Base-by-base conservation (phyloP, 2,797 vertebrate genomes). In the Amniataba percoides region DNA sequence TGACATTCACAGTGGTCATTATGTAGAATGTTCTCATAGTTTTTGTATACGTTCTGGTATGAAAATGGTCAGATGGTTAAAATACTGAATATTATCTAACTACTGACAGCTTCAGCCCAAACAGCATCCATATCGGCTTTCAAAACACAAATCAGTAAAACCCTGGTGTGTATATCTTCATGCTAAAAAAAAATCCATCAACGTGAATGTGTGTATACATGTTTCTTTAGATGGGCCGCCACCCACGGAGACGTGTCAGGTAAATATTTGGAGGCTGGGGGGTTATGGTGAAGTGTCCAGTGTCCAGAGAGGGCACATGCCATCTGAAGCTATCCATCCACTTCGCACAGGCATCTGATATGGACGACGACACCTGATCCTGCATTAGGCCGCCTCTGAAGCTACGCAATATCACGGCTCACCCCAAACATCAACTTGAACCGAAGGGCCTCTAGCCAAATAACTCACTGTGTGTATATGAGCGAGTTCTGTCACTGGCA, bases 161-260 rank as follows among this genome's bases (percentile, higher is more conserved):
- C 55, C 23, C 43, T n/a, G n/a, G 68, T 84, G 83, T 82, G 81
- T 86, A 80, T 86, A 67, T 81, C 81, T 76, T 48, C 16, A 60
- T 55, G 48, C 71, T 58, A 52, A 67, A 70, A 53, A 31, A 64
- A 74, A 82, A 85, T 88, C 77, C 88, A 90, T 87, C 86, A 91
- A 55, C 74, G 76, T 83, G 88, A 89, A 89, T 88, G 79, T 83
- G 84, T 91, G 83, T 90, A 79, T 87, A 77, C 78, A 79, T 88
- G 86, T 88, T 88, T 92, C 83, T 81, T 89, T 88, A 82, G 92
- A 91, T 85, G 81, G 77, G 68, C 74, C 77, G 80, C 96, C 95
- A 95, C 95, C 96, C 96, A 96, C 87, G 80, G 88, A 90, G 95
- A 90, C 79, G 7, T 85, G 91, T 94, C 93, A 94, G 90, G 93